A percentile compares a stretch with the other conserved stretches of the same genome.
Evolutionary conservation across 2,113 vertebrate species (phyloP).

Genomic region (Archilochus colubris): DNA sequence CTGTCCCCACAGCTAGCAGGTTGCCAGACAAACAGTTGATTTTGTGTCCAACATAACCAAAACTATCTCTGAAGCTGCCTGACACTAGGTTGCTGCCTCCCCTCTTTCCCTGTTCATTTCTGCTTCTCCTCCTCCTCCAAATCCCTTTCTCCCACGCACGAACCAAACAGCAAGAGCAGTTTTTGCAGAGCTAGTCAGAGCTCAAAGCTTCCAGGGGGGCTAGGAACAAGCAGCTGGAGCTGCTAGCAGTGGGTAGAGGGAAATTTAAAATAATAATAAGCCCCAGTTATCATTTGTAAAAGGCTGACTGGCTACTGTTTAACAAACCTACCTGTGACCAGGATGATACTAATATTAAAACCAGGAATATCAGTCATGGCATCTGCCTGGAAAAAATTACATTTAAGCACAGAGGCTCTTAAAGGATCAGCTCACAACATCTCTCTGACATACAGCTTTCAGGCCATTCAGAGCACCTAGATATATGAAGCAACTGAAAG

Average conservation of each 20-base stretch:
- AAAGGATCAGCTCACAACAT: slow-evolving; percentile 6
- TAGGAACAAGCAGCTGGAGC: neutral
- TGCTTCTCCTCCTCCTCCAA: neutral
- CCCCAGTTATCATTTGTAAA: neutral
- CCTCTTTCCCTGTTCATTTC: neutral
- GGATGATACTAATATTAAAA: neutral
- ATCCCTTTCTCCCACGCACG: neutral
- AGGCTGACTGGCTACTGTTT: slow-evolving; percentile 15
- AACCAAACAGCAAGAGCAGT: neutral
- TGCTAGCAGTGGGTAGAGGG: slow-evolving; percentile 1
- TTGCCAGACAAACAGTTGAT: neutral
- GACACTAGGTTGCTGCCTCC: neutral
- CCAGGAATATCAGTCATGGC: neutral
- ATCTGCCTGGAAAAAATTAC: neutral
- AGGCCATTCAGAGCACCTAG: neutral
- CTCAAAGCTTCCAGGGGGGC: slow-evolving; percentile 1
- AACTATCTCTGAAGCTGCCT: neutral
- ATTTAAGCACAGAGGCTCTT: slow-evolving; percentile 11
- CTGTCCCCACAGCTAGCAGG: neutral
- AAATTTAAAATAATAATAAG: slow-evolving; percentile 16
- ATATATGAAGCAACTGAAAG: slow-evolving; percentile 58
- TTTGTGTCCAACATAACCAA: neutral
- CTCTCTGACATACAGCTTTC: neutral
- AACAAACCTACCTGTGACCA: neutral
- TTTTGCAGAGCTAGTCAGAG: neutral